These are phyloP conservation scores for Sebastes paucispinis DNA, from an alignment of 2,797 vertebrate species.

Conservation along the genomic window DNA sequence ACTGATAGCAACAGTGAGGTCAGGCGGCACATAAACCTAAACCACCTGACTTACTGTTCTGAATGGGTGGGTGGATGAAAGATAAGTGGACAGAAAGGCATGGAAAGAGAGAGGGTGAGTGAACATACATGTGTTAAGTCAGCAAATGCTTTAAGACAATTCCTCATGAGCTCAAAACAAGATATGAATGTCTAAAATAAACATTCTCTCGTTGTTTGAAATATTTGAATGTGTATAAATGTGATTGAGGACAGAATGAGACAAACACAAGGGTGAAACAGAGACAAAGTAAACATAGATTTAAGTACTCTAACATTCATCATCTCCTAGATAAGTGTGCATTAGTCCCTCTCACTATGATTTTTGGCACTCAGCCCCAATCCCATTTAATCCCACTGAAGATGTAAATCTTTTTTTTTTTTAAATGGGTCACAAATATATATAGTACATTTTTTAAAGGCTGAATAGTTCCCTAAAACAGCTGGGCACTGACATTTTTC, in stretches of 20 bases:
- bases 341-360: background rate
- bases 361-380: background rate
- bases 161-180: slow-evolving; percentile 4
- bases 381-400: background rate
- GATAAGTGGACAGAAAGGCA: slow-evolving; percentile 21
- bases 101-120: background rate
- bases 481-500: background rate
- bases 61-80: slow-evolving; percentile 42
- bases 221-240: background rate
- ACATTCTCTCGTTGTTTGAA: background rate
- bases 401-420: background rate
- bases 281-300: background rate
- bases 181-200: slow-evolving; percentile 12
- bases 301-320: background rate
- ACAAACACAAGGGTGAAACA: background rate
- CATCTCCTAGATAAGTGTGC: background rate
- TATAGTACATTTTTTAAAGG: background rate
- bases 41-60: slow-evolving; percentile 72
- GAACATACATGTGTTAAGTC: background rate
- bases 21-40: slow-evolving; percentile 68
- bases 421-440: background rate
- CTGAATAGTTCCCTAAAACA: background rate
- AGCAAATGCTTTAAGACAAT: background rate
- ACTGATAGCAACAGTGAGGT: slow-evolving; percentile 78
- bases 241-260: slow-evolving; percentile 3